These are phyloP conservation scores for Bombus sylvicola DNA, from an alignment of 1,140 invertebrate genomes.

Conservation along the genomic window DNA sequence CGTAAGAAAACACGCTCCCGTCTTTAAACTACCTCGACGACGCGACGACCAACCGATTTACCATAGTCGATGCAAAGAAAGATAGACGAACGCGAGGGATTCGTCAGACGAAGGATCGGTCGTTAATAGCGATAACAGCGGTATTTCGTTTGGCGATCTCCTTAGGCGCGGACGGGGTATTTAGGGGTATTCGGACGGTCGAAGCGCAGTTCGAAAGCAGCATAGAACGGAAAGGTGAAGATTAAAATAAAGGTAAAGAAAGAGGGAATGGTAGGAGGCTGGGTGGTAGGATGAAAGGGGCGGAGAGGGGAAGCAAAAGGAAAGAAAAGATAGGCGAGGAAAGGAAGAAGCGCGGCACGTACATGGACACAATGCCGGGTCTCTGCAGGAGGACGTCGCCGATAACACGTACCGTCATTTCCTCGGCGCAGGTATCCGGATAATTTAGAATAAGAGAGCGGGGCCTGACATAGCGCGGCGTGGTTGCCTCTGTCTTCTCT, in stretches of 20 bases:
- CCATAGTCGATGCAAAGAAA: not conserved
- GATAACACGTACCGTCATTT: slow-evolving; percentile 60
- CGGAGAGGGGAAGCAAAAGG: not conserved
- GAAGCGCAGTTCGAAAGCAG: too few relatives aligned
- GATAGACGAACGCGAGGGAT: not conserved
- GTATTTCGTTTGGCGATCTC: too few relatives aligned
- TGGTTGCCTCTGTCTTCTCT: not conserved
- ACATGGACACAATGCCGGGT: slow-evolving; percentile 44
- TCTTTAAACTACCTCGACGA: not conserved
- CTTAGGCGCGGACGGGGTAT: too few relatives aligned
- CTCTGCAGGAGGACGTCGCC: slow-evolving; percentile 45
- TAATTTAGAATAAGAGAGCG: slow-evolving; percentile 59
- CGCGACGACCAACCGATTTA: not conserved
- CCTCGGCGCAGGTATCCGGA: slow-evolving; percentile 56
- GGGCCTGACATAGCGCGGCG: slow-evolving; percentile 27
- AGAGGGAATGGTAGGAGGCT: fast-evolving
- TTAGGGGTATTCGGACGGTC: too few relatives aligned
- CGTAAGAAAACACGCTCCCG: not conserved
- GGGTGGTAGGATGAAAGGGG: fast-evolving
- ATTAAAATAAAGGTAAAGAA: not conserved
- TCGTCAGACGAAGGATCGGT: not conserved
- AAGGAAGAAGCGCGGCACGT: slow-evolving; percentile 32
- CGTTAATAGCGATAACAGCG: too few relatives aligned
- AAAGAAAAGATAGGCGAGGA: not conserved
- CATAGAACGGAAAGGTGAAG: fast-evolving